A percentile compares a stretch with the other conserved stretches of the same genome.
These are phyloP conservation scores for Rhynchomys soricoides DNA, from an alignment of 2,113 vertebrate genomes.

Conservation along the genomic window DNA sequence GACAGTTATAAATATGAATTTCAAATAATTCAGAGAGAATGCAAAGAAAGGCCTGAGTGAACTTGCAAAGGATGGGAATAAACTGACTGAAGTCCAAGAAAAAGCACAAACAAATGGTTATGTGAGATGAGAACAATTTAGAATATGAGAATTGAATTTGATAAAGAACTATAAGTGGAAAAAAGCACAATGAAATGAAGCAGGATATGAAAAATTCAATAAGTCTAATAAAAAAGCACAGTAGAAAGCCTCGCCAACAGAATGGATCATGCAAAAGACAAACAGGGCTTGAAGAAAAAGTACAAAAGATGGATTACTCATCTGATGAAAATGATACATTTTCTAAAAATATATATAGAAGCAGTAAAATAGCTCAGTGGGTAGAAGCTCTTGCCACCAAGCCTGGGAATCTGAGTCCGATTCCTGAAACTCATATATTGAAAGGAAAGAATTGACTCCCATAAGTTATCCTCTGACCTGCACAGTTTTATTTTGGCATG, in stretches of 20 bases:
- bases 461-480: background rate
- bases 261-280: background rate
- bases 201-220: background rate
- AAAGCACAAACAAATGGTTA: background rate
- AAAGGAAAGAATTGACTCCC: background rate
- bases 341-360: background rate
- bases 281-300: too few relatives aligned
- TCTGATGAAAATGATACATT: background rate
- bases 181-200: background rate
- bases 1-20: background rate
- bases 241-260: too few relatives aligned
- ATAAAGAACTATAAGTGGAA: background rate
- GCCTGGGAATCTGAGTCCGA: background rate
- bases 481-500: background rate
- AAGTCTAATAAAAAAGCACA: background rate
- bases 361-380: background rate
- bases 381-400: background rate
- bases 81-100: background rate
- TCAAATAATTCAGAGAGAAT: background rate
- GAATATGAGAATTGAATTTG: background rate
- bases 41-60: too few relatives aligned
- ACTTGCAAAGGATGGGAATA: background rate
- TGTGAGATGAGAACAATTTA: background rate
- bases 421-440: background rate
- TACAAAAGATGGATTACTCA: background rate